A percentile compares a stretch with the other conserved stretches of the same genome.
Evolutionary conservation across 2,888 invertebrate species (phyloP).

Genomic region (Andrena praecox): DNA sequence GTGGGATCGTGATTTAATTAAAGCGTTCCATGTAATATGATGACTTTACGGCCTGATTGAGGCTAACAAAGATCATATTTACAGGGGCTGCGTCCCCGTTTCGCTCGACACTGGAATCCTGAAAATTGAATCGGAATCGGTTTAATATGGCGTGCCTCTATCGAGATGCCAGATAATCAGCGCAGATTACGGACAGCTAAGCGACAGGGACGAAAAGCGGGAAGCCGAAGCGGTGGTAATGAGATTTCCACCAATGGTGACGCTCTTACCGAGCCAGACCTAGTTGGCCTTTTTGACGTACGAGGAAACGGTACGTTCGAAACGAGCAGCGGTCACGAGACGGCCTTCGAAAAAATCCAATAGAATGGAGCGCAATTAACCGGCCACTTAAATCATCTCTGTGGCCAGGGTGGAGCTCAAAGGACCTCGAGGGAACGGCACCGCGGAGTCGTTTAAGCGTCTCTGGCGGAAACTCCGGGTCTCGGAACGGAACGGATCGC

Average conservation of each 20-base stretch:
- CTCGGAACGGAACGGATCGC: conserved; percentile 13
- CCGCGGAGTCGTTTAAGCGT: conserved; percentile 49
- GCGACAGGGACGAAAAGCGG: not conserved
- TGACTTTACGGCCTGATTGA: conserved; percentile 38
- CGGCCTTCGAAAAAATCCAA: not conserved
- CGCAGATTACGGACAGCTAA: conserved; percentile 16
- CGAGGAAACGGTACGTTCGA: too few species aligned
- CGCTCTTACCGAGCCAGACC: not conserved
- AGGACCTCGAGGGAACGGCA: not conserved
- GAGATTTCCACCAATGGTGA: conserved; percentile 18
- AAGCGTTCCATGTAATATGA: conserved; percentile 45
- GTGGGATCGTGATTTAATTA: conserved; percentile 62
- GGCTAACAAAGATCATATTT: conserved; percentile 48
- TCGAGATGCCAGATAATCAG: conserved; percentile 23
- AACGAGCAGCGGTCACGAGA: not conserved
- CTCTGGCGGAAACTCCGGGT: conserved; percentile 9
- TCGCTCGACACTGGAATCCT: not conserved
- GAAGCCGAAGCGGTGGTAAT: conserved; percentile 13
- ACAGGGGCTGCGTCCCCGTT: conserved; percentile 3
- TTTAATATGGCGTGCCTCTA: conserved; percentile 19
- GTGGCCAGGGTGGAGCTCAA: not conserved
- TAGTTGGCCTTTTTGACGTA: not conserved
- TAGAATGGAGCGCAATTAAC: not conserved
- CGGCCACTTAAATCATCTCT: not conserved
- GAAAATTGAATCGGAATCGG: conserved; percentile 49